A percentile compares a stretch with the other conserved stretches of the same genome.
phyloP scores from a whole-genome alignment of 2,888 invertebrate genomes.

The Luperina testacea region DNA sequence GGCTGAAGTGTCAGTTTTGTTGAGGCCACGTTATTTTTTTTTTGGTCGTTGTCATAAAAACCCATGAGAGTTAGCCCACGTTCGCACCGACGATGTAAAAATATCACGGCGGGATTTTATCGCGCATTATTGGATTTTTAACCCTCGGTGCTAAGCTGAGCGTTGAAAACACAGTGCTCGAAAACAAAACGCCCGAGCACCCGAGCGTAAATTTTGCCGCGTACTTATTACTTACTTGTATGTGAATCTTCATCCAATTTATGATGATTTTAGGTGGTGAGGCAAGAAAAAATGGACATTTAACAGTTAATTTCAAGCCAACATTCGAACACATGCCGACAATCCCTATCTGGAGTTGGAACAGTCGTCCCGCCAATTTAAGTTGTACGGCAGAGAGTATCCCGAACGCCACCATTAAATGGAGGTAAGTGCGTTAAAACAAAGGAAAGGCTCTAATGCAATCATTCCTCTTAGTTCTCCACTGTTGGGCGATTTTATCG shows the following conservation, averaged over 20 bases:
- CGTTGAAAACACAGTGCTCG: too few relatives aligned
- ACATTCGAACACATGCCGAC: constrained; percentile 93
- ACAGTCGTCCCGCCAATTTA: constrained; percentile 94
- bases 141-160: too few relatives aligned
- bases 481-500: constrained; percentile 16
- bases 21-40: neutral
- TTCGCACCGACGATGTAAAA: too few relatives aligned
- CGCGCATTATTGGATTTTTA: too few relatives aligned
- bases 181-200: too few relatives aligned
- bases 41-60: neutral
- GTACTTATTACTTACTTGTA: neutral
- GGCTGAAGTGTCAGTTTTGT: neutral
- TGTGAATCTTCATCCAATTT: neutral
- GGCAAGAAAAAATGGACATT: constrained; percentile 94
- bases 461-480: constrained; percentile 24
- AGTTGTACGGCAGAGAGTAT: constrained; percentile 96
- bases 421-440: constrained; percentile 90
- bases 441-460: constrained; percentile 44
- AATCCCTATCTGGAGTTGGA: constrained; percentile 96
- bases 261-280: constrained; percentile 88
- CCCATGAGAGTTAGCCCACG: neutral
- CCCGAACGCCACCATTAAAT: constrained; percentile 97
- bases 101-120: too few relatives aligned
- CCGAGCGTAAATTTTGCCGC: neutral
- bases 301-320: constrained; percentile 95